Evolutionary conservation across 2,113 vertebrate species (phyloP).

Genomic region (Phaethon lepturus): DNA sequence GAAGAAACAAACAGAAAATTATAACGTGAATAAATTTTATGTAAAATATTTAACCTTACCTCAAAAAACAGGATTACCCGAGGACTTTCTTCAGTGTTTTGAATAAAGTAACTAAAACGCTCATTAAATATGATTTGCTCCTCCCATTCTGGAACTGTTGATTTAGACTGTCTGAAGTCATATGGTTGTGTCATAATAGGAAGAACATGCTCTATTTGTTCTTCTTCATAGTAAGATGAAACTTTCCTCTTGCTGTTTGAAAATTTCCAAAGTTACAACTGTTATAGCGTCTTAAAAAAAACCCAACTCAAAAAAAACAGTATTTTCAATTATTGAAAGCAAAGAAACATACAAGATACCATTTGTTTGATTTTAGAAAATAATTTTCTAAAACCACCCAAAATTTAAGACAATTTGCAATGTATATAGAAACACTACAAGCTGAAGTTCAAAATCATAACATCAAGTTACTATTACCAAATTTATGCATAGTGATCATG

Average conservation of each 20-base stretch:
- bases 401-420: not conserved
- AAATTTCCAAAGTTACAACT: conserved; percentile 29
- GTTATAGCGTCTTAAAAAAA: not conserved
- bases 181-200: conserved; percentile 92
- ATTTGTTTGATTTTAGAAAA: not conserved
- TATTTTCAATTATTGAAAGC: not conserved
- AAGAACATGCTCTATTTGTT: conserved; percentile 84
- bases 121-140: conserved; percentile 97
- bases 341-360: not conserved
- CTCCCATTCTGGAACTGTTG: conserved; percentile 91
- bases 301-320: not conserved
- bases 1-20: not conserved
- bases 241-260: conserved; percentile 81
- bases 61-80: conserved; percentile 91
- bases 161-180: conserved; percentile 90
- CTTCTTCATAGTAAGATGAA: conserved; percentile 88
- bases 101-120: conserved; percentile 87
- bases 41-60: conserved; percentile 75
- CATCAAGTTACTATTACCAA: not conserved
- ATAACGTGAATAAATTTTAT: not conserved
- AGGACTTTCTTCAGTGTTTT: conserved; percentile 79
- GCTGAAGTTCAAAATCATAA: not conserved
- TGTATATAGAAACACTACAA: not conserved
- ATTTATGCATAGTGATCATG: not conserved
- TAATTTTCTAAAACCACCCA: fast-evolving